Percentiles rank a stretch among this genome's conserved stretches.
phyloP scores from a whole-genome alignment of 2,113 vertebrate species.

The Megaptera novaeangliae region DNA sequence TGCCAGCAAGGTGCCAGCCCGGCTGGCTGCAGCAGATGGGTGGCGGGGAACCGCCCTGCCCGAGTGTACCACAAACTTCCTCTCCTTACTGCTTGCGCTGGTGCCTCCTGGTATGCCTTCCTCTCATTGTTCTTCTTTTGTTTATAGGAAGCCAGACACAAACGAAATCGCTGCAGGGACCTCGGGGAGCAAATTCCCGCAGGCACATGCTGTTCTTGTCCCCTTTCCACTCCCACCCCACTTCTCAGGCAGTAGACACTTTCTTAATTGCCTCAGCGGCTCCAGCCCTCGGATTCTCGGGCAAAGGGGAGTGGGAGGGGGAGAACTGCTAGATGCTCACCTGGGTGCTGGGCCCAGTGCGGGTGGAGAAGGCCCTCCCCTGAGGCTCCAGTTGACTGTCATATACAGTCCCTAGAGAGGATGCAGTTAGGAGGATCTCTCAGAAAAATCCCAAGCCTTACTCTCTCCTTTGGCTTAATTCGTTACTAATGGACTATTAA shows the following conservation, averaged over 20 bases:
- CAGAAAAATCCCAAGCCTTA: neutral
- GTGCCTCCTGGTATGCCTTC: conserved; percentile 67
- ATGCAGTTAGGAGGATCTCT: neutral
- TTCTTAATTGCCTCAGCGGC: neutral
- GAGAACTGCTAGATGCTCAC: neutral
- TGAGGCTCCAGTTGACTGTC: neutral
- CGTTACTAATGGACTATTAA: neutral
- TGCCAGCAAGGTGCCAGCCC: neutral
- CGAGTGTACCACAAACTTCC: conserved; percentile 56
- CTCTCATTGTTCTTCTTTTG: conserved; percentile 76
- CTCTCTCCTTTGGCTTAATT: neutral
- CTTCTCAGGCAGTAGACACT: neutral
- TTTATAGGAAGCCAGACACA: conserved; percentile 71
- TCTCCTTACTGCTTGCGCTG: neutral
- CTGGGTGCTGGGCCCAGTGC: neutral
- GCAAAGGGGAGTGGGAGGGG: neutral
- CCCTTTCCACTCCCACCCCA: neutral
- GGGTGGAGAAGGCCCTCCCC: neutral
- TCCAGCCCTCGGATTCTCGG: neutral
- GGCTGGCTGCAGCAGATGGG: neutral
- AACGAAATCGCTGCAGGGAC: conserved; percentile 34
- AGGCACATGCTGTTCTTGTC: conserved; percentile 44
- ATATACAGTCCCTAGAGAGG: neutral
- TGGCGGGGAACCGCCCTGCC: conserved; percentile 56
- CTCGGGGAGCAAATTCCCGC: conserved; percentile 34